Conservation (phyloP, 2,113 vertebrate genomes). For the Percina caprodes region DNA sequence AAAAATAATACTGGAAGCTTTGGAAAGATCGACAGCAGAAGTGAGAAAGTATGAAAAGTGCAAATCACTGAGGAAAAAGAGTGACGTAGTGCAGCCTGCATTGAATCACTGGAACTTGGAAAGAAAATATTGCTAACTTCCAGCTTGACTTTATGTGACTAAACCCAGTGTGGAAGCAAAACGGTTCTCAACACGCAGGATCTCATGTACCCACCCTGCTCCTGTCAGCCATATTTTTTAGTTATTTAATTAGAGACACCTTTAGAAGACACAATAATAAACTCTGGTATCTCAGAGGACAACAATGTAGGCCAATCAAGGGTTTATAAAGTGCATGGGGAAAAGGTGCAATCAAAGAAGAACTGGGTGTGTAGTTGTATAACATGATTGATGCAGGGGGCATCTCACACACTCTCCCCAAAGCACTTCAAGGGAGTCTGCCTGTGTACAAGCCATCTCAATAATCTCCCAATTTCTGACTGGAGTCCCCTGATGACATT, state of each 20-base stretch:
- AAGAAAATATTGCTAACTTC: slow-evolving; percentile 37
- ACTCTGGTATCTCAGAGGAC: slow-evolving; percentile 1
- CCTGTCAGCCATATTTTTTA: background rate
- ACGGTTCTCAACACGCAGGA: background rate
- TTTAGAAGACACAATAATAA: background rate
- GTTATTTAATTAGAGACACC: background rate
- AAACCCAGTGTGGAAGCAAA: background rate
- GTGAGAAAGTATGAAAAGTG: slow-evolving; percentile 18
- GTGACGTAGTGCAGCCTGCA: slow-evolving; percentile 34
- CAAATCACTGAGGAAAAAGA: slow-evolving; percentile 9
- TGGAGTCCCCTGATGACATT: slow-evolving; percentile 37
- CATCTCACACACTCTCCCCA: slow-evolving; percentile 48
- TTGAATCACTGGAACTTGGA: slow-evolving; percentile 8
- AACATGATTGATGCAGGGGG: slow-evolving; percentile 57
- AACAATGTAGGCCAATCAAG: slow-evolving; percentile 38
- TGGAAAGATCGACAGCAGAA: background rate
- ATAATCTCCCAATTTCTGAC: slow-evolving; percentile 52
- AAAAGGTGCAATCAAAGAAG: slow-evolving; percentile 28
- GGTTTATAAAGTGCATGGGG: slow-evolving; percentile 44
- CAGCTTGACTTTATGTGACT: slow-evolving; percentile 10
- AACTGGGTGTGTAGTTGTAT: slow-evolving; percentile 50
- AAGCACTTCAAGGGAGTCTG: slow-evolving; percentile 57
- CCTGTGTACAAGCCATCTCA: slow-evolving; percentile 45
- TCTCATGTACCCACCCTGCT: background rate
- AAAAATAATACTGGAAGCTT: slow-evolving; percentile 23